These are phyloP conservation scores for Zoroaster sp. DNA, from an alignment of 53 echinoderm and acorn worm species.

Conservation along the genomic window DNA sequence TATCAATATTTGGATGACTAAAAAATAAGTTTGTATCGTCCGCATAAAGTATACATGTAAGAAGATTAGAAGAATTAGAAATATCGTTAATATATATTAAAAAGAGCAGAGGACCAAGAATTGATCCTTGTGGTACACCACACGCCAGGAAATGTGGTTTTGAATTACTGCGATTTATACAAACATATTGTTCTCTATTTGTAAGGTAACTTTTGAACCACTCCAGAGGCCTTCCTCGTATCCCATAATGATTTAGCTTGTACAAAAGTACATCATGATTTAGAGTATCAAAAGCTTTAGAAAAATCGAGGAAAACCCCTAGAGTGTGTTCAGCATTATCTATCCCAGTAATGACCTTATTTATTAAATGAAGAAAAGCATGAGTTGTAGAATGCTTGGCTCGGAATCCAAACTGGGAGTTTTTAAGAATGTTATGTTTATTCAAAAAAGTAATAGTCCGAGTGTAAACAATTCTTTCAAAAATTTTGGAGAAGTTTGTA, in stretches of 20 bases:
- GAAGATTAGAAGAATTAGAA: neutral
- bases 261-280: neutral
- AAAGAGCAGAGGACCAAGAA: constrained; percentile 38
- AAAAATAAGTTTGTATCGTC: constrained; percentile 40
- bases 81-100: constrained; percentile 27
- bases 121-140: constrained; percentile 46
- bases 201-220: constrained; percentile 26
- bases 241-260: neutral
- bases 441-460: too few species aligned
- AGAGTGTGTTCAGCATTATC: too few species aligned
- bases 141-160: neutral
- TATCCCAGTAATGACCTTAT: neutral
- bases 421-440: too few species aligned
- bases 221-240: neutral
- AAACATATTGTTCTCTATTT: neutral
- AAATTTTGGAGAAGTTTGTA: too few species aligned
- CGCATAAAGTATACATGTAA: constrained; percentile 19
- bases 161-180: neutral
- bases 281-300: constrained; percentile 21
- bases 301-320: neutral
- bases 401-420: too few species aligned
- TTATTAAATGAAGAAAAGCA: neutral
- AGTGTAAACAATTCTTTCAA: too few species aligned
- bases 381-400: neutral
- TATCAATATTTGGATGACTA: neutral